A percentile compares a stretch with the other conserved stretches of the same genome.
phyloP scores from a whole-genome alignment of 2,797 vertebrate species.

The Pristis pectinata region DNA sequence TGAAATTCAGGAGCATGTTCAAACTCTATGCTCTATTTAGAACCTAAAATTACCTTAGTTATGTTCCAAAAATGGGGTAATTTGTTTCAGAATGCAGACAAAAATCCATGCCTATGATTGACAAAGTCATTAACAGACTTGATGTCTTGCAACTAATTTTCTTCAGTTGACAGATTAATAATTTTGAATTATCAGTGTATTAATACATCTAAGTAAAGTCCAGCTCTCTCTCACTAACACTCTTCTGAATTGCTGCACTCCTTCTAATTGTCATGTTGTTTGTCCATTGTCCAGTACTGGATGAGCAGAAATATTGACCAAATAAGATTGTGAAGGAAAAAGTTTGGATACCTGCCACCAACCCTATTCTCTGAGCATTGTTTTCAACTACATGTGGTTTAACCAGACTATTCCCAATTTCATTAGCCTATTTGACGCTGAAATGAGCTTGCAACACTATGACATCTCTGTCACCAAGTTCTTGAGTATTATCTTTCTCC shows the following conservation, averaged over 20 bases:
- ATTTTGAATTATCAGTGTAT: no score
- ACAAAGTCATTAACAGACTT: no score
- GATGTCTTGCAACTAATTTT: no score
- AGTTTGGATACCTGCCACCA: not conserved
- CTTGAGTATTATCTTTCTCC: no score
- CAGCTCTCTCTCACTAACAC: no score
- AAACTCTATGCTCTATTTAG: not conserved
- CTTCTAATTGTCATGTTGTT: not conserved
- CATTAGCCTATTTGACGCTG: not conserved
- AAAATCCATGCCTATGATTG: no score
- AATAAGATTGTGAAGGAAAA: no score
- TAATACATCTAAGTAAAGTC: no score
- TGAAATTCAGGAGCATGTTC: not conserved
- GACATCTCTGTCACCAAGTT: not conserved
- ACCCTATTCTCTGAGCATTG: not conserved
- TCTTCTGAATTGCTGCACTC: not conserved
- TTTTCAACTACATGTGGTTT: not conserved
- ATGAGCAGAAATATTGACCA: not conserved
- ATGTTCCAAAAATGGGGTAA: not conserved
- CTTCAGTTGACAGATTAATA: no score
- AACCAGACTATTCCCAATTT: not conserved
- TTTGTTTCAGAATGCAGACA: not conserved
- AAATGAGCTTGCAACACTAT: no score
- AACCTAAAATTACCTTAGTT: not conserved
- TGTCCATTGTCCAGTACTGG: not conserved